These are phyloP conservation scores for Clarias pachynema DNA, from an alignment of 2,797 vertebrate species.

Conservation along the genomic window DNA sequence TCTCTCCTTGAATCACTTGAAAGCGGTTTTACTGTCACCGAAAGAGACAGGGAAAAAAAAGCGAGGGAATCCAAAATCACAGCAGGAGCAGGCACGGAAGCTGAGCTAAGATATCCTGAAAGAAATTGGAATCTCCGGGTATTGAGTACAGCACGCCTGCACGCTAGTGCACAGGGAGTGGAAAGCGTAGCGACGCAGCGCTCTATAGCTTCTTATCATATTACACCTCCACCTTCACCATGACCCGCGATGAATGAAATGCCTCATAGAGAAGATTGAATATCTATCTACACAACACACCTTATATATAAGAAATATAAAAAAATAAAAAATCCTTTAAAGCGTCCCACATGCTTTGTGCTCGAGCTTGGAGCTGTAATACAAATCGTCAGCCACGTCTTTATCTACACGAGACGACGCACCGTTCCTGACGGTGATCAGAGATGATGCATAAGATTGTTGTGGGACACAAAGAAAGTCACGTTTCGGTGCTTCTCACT, in stretches of 20 bases:
- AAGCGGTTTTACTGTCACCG: slow-evolving; percentile 56
- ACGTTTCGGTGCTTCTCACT: background rate
- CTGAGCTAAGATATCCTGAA: slow-evolving; percentile 61
- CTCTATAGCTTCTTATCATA: slow-evolving; percentile 55
- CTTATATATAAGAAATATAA: slow-evolving; percentile 25
- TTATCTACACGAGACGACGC: slow-evolving; percentile 25
- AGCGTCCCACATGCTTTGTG: slow-evolving; percentile 38
- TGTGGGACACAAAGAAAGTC: slow-evolving; percentile 28
- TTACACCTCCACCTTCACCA: slow-evolving; percentile 56
- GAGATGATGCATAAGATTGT: slow-evolving; percentile 31
- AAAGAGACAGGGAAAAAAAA: slow-evolving; percentile 46
- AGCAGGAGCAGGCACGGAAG: slow-evolving; percentile 51
- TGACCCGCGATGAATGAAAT: slow-evolving; percentile 48
- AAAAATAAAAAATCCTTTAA: slow-evolving; percentile 35
- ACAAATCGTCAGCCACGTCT: slow-evolving; percentile 41
- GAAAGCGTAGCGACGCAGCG: slow-evolving; percentile 20
- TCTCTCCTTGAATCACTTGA: slow-evolving; percentile 59
- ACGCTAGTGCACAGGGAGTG: slow-evolving; percentile 21
- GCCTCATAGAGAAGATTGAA: slow-evolving; percentile 50
- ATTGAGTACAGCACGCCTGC: slow-evolving; percentile 29
- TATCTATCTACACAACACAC: slow-evolving; percentile 36
- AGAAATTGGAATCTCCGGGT: slow-evolving; percentile 62
- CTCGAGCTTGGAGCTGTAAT: slow-evolving; percentile 33
- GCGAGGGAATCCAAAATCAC: slow-evolving; percentile 54
- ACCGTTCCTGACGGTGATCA: slow-evolving; percentile 32